These are phyloP conservation scores for Grantiella picta DNA, from an alignment of 2,113 vertebrate species.

Conservation along the genomic window DNA sequence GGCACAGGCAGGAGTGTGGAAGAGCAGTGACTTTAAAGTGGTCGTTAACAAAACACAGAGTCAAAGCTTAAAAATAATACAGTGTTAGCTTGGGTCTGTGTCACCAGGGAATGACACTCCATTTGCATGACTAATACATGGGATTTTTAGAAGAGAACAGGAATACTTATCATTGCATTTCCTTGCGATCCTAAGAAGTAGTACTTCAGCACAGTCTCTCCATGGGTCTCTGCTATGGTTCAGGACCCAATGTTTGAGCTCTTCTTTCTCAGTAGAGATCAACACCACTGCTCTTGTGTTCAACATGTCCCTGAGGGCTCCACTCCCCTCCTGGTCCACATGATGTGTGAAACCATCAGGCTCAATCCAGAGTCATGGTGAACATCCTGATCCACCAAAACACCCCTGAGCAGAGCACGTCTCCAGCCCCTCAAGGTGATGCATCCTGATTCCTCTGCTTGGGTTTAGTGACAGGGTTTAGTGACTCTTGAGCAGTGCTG, in stretches of 20 bases:
- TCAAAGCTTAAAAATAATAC: neutral
- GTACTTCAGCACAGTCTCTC: neutral
- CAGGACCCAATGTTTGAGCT: rapidly evolving
- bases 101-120: neutral
- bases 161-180: neutral
- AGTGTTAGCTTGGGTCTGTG: neutral
- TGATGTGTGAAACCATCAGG: neutral
- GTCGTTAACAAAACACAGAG: neutral
- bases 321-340: neutral
- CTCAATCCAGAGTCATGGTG: neutral
- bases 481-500: neutral
- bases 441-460: neutral
- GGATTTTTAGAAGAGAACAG: neutral
- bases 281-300: neutral
- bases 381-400: neutral
- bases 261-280: neutral
- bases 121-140: neutral
- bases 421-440: neutral
- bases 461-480: neutral
- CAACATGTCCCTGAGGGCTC: neutral
- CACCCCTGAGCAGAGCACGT: rapidly evolving
- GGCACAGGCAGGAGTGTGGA: neutral
- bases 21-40: neutral
- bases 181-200: neutral
- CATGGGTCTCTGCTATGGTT: neutral